Conservation (phyloP, 2,888 invertebrate species). For the Trisateles emortualis region DNA sequence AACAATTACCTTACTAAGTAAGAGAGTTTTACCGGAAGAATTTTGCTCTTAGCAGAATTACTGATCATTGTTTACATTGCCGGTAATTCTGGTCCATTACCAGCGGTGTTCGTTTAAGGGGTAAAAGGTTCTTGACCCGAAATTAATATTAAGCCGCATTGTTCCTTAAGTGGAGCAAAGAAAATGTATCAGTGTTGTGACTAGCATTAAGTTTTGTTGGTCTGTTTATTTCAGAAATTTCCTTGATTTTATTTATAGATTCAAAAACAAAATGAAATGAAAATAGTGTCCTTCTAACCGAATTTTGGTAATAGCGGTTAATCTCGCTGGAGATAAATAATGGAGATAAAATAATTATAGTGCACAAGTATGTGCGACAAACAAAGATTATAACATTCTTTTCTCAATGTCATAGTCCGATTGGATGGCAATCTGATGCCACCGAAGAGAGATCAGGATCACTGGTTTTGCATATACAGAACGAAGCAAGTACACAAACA, state of each 20-base stretch:
- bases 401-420: no score
- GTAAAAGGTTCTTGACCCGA: slow-evolving; percentile 38
- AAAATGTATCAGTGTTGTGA: slow-evolving; percentile 22
- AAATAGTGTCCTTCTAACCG: no score
- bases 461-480: no score
- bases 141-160: slow-evolving; percentile 51
- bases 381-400: no score
- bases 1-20: background rate
- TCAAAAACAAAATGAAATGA: no score
- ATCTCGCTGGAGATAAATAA: no score
- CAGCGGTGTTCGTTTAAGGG: slow-evolving; percentile 32
- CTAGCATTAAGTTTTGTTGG: background rate
- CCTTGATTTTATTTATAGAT: slow-evolving; percentile 9
- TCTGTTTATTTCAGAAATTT: background rate
- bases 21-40: background rate
- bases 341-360: no score
- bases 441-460: no score
- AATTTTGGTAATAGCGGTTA: no score
- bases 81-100: slow-evolving; percentile 40
- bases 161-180: slow-evolving; percentile 43
- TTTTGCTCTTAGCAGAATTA: slow-evolving; percentile 14
- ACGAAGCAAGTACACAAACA: no score
- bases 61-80: slow-evolving; percentile 44
- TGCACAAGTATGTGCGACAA: no score
- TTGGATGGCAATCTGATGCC: no score